Conservation (phyloP, 2,888 invertebrate species). For the Sesia bembeciformis region DNA sequence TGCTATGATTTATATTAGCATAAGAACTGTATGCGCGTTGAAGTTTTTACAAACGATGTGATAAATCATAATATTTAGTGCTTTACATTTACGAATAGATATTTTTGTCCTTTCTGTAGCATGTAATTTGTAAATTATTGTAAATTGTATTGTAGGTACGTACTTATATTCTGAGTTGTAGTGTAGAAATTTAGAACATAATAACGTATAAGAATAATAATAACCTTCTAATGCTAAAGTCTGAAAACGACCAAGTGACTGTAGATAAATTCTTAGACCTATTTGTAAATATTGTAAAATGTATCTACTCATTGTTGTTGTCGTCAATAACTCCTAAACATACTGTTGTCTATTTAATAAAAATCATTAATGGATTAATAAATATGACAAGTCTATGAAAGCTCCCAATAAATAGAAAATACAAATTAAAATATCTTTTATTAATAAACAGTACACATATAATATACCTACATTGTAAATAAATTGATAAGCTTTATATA, state of each 20-base stretch:
- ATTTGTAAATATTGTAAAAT: slow-evolving; percentile 55
- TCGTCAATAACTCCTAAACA: slow-evolving; percentile 38
- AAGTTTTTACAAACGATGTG: too few relatives aligned
- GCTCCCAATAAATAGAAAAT: slow-evolving; percentile 60
- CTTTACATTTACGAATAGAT: too few relatives aligned
- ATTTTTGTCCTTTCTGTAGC: too few relatives aligned
- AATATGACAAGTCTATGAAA: slow-evolving; percentile 40
- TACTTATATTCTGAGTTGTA: neutral
- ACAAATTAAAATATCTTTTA: slow-evolving; percentile 2
- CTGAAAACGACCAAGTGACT: slow-evolving; percentile 70
- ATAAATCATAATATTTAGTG: too few relatives aligned
- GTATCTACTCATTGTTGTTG: slow-evolving; percentile 54
- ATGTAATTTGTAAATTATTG: neutral
- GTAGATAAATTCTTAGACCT: slow-evolving; percentile 50
- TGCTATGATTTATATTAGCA: too few relatives aligned
- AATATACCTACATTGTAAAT: too few relatives aligned
- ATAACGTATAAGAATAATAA: too few relatives aligned
- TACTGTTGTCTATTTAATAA: slow-evolving; percentile 62
- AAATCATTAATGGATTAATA: slow-evolving; percentile 39
- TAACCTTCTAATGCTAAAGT: slow-evolving; percentile 31
- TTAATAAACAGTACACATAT: neutral
- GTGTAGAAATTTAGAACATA: slow-evolving; percentile 19
- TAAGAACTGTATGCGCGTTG: too few relatives aligned
- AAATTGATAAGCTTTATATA: too few relatives aligned
- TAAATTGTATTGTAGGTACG: neutral